These are phyloP conservation scores for Platysteira castanea DNA, from an alignment of 2,113 vertebrate genomes.

Conservation along the genomic window DNA sequence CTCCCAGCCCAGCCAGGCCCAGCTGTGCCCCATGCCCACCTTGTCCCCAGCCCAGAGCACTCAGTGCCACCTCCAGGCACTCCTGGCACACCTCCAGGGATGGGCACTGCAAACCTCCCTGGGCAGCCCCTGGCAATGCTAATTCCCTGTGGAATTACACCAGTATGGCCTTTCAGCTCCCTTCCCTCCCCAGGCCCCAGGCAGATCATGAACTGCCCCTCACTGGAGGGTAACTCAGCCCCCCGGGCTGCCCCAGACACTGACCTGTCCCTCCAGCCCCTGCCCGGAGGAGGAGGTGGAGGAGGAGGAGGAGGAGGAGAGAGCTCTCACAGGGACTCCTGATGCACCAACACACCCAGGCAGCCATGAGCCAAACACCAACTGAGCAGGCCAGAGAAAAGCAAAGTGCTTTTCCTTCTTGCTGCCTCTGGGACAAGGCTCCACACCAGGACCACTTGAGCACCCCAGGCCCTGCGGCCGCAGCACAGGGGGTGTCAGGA, in stretches of 20 bases:
- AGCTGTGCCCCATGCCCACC: too few relatives aligned
- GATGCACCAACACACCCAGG: fast-evolving
- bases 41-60: too few relatives aligned
- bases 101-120: not conserved
- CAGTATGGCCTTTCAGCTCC: not conserved
- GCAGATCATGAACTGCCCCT: not conserved
- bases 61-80: too few relatives aligned
- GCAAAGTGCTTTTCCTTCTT: not conserved
- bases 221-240: fast-evolving
- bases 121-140: not conserved
- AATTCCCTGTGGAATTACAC: not conserved
- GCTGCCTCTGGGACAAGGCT: not conserved
- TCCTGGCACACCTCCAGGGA: not conserved
- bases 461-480: fast-evolving
- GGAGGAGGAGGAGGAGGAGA: not conserved
- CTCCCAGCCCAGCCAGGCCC: not conserved
- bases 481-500: fast-evolving
- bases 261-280: not conserved
- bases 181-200: not conserved
- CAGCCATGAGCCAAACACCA: not conserved
- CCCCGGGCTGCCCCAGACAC: fast-evolving
- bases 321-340: fast-evolving
- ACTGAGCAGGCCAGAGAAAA: not conserved
- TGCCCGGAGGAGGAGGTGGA: too few relatives aligned
- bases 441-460: fast-evolving